Conservation (phyloP, 2,797 vertebrate species). For the Brotula barbata region DNA sequence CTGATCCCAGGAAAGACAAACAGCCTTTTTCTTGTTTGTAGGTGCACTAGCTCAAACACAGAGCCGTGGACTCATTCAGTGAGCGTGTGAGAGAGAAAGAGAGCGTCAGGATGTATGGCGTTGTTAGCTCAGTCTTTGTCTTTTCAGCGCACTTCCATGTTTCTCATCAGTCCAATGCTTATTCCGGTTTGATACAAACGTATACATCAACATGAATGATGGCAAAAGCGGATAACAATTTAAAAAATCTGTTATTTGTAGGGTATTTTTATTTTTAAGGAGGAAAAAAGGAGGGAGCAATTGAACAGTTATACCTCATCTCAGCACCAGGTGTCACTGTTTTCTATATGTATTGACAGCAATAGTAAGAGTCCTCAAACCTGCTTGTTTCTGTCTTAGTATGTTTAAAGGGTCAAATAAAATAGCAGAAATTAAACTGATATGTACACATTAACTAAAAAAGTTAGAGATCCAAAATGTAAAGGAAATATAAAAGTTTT, state of each 20-base stretch:
- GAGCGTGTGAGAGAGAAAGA: conserved; percentile 27
- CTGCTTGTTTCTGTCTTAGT: conserved; percentile 1
- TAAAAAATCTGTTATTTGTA: too few species aligned
- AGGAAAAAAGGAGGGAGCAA: not conserved
- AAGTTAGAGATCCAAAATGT: not conserved
- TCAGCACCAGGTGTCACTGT: conserved; percentile 75
- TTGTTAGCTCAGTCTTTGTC: conserved; percentile 63
- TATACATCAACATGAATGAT: too few species aligned
- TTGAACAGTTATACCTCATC: conserved; percentile 14
- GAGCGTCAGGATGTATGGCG: conserved; percentile 62
- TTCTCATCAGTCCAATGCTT: conserved; percentile 50
- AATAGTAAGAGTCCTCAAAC: too few species aligned
- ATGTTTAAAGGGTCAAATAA: conserved; percentile 1
- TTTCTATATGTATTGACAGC: conserved; percentile 42
- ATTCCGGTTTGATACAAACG: too few species aligned
- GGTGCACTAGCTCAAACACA: conserved; percentile 71
- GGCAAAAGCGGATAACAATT: too few species aligned
- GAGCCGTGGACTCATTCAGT: conserved; percentile 44
- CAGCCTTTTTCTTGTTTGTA: conserved; percentile 74
- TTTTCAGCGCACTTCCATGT: conserved; percentile 56
- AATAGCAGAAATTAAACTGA: not conserved
- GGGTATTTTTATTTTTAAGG: too few species aligned
- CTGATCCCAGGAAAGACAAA: conserved; percentile 84
- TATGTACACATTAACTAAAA: not conserved
- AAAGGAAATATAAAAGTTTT: not conserved